Evolutionary conservation across 2,113 vertebrate species (phyloP).

Genomic region (Otis tarda): DNA sequence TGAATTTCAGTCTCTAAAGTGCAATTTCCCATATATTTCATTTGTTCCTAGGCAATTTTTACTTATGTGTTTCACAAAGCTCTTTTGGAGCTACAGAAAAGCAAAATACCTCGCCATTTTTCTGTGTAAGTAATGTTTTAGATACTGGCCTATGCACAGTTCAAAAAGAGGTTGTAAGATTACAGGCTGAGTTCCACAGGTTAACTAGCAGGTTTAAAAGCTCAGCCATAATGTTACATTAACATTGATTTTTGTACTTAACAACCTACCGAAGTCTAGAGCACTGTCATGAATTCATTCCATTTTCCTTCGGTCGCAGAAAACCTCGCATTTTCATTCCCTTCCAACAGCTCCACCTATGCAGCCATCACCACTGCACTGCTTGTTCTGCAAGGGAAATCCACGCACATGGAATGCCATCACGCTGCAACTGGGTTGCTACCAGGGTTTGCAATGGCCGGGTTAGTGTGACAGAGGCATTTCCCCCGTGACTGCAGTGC

Average conservation of each 20-base stretch:
- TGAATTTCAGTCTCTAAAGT: not conserved
- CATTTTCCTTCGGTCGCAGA: not conserved
- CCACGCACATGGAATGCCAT: rapidly evolving
- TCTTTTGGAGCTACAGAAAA: not conserved
- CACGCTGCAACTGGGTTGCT: not conserved
- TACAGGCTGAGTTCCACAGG: not conserved
- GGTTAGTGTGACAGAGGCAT: not conserved
- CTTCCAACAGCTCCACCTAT: not conserved
- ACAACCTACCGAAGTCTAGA: not conserved
- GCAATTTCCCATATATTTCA: not conserved
- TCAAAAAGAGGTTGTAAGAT: not conserved
- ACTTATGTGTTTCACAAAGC: not conserved
- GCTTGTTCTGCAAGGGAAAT: not conserved
- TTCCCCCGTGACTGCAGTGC: not conserved
- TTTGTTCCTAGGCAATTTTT: not conserved
- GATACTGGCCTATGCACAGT: not conserved
- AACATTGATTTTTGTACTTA: conserved; percentile 41
- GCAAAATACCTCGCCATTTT: not conserved
- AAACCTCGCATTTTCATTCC: not conserved
- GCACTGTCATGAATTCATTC: not conserved
- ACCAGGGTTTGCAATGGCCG: not conserved
- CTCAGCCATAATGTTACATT: conserved; percentile 1
- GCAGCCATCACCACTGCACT: rapidly evolving
- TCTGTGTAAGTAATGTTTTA: not conserved
- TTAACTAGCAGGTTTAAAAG: conserved; percentile 31